These are phyloP conservation scores for Leptocoma aspasia DNA, from an alignment of 2,113 vertebrate genomes.

Conservation along the genomic window DNA sequence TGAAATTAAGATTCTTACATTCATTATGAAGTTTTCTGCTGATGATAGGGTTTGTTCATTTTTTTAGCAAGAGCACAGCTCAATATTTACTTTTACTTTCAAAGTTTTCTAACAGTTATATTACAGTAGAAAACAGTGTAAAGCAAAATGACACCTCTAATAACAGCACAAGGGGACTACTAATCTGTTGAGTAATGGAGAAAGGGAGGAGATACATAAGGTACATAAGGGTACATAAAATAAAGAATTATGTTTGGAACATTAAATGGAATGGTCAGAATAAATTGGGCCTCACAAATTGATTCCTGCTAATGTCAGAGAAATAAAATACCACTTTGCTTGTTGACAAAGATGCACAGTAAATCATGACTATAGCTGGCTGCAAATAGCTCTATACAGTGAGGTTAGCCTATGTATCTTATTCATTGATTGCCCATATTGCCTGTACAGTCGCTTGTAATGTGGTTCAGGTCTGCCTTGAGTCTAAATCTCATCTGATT, in stretches of 20 bases:
- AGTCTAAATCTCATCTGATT: neutral
- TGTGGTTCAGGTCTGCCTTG: neutral
- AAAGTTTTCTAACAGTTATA: neutral
- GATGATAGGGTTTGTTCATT: neutral
- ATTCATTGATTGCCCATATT: neutral
- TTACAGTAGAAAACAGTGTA: neutral
- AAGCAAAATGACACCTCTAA: neutral
- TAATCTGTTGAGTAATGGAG: neutral
- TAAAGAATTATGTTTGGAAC: too few relatives aligned
- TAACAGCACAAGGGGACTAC: neutral
- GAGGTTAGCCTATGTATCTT: neutral
- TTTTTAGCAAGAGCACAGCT: neutral
- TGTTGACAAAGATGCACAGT: accelerated
- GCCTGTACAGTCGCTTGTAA: neutral
- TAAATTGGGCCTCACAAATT: neutral
- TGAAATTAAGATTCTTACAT: neutral
- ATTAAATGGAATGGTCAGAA: neutral
- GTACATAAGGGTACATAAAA: too few relatives aligned
- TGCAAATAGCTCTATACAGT: neutral
- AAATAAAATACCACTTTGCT: neutral
- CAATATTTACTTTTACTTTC: neutral
- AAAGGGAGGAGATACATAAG: neutral
- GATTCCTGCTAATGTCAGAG: neutral
- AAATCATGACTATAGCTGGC: neutral
- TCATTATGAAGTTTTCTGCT: neutral